Percentiles rank a stretch among this genome's conserved stretches.
phyloP scores from a whole-genome alignment of 2,797 vertebrate species.

The Channa striata region DNA sequence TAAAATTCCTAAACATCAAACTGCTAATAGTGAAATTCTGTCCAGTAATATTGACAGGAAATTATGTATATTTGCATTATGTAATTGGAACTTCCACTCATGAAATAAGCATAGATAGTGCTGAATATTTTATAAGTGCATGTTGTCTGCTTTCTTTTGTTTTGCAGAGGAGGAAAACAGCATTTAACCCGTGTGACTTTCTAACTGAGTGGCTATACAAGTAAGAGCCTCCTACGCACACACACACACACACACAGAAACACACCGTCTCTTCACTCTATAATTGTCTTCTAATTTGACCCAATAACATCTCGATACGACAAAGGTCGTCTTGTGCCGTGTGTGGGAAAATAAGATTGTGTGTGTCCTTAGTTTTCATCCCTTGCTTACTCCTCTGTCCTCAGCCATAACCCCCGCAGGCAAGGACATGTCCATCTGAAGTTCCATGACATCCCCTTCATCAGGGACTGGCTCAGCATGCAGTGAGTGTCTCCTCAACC shows the following conservation, averaged over 20 bases:
- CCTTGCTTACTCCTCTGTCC: background rate
- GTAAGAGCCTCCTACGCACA: constrained; percentile 80
- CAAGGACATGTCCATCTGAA: constrained; percentile 65
- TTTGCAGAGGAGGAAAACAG: constrained; percentile 88
- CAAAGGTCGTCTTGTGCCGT: background rate
- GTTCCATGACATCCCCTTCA: constrained; percentile 89
- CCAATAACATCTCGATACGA: background rate
- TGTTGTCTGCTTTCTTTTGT: constrained; percentile 12
- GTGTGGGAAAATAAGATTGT: background rate
- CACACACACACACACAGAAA: constrained; percentile 6
- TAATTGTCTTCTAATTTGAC: background rate
- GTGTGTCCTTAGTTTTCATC: constrained; percentile 13
- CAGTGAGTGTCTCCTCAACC: constrained; percentile 86
- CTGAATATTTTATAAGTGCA: background rate
- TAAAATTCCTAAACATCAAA: no score
- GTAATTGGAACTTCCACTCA: no score
- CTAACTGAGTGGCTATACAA: constrained; percentile 94
- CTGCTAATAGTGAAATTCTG: no score
- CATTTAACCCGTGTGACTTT: constrained; percentile 91
- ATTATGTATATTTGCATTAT: no score
- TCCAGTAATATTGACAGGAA: no score
- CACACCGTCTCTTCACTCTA: background rate
- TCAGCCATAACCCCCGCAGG: constrained; percentile 88
- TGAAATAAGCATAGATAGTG: no score
- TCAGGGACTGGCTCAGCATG: constrained; percentile 85